A percentile compares a stretch with the other conserved stretches of the same genome.
These are phyloP conservation scores for Pachycephala philippinensis DNA, from an alignment of 2,113 vertebrate genomes.

Conservation along the genomic window DNA sequence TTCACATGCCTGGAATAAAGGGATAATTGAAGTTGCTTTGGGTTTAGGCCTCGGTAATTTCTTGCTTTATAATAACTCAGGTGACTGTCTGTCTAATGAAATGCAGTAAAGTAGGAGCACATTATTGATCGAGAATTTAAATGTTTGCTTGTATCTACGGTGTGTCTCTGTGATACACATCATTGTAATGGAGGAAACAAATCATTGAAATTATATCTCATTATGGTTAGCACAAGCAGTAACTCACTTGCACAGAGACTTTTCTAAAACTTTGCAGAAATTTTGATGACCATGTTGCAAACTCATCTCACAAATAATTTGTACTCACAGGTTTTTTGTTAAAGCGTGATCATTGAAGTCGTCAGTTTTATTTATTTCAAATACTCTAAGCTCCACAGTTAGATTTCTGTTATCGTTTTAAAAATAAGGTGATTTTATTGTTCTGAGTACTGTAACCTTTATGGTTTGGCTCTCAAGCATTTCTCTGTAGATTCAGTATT, in stretches of 20 bases:
- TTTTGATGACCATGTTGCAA: not conserved
- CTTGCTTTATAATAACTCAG: slow-evolving; percentile 47
- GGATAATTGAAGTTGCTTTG: slow-evolving; percentile 53
- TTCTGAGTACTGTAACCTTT: not conserved
- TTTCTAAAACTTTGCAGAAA: slow-evolving; percentile 12
- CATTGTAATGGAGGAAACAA: slow-evolving; percentile 36
- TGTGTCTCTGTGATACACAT: not conserved
- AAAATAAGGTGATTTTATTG: not conserved
- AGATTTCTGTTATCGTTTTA: not conserved
- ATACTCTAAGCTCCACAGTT: not conserved
- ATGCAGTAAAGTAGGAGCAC: slow-evolving; percentile 24
- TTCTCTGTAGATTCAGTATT: not conserved
- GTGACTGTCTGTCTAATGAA: slow-evolving; percentile 59
- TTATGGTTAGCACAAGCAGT: slow-evolving; percentile 35
- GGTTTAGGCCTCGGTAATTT: slow-evolving; percentile 31
- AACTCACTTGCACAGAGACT: not conserved
- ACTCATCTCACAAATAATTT: not conserved
- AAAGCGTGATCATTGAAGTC: not conserved
- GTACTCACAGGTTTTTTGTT: not conserved
- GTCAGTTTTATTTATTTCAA: not conserved
- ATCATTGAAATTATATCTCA: slow-evolving; percentile 46
- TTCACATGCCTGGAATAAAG: slow-evolving; percentile 46
- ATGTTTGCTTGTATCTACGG: not conserved
- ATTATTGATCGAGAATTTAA: slow-evolving; percentile 54
- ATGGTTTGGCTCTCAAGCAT: not conserved